A percentile compares a stretch with the other conserved stretches of the same genome.
Conservation (phyloP, 2,797 vertebrate genomes). For the Acipenser oxyrinchus region DNA sequence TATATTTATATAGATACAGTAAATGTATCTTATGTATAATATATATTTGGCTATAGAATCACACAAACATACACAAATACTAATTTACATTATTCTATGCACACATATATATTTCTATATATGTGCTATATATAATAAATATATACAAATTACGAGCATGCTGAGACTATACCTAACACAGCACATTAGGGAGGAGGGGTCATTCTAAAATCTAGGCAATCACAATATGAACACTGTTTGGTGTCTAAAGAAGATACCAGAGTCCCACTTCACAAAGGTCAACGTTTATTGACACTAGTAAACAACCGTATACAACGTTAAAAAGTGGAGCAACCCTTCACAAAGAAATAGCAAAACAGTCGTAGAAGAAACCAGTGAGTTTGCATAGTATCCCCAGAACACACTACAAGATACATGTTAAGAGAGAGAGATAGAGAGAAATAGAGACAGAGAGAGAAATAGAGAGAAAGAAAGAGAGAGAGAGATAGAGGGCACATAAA, state of each 20-base stretch:
- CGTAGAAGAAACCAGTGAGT: constrained; percentile 23
- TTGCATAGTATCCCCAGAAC: constrained; percentile 23
- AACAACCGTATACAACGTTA: constrained; percentile 65
- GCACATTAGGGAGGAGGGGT: constrained; percentile 15
- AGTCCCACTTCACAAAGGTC: constrained; percentile 63
- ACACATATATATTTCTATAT: constrained; percentile 4
- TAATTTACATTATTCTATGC: constrained; percentile 8
- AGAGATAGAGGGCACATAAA: no score
- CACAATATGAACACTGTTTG: constrained; percentile 11
- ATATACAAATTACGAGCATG: constrained; percentile 13
- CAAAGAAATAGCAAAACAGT: constrained; percentile 54
- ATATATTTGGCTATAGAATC: not conserved
- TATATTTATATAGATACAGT: no score
- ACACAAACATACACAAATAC: constrained; percentile 10
- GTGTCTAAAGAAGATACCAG: constrained; percentile 39
- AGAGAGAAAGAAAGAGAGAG: no score
- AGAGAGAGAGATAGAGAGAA: constrained; percentile 13
- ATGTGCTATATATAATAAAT: constrained; percentile 5
- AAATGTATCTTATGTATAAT: no score
- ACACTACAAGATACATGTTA: constrained; percentile 36
- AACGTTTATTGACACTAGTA: constrained; percentile 86
- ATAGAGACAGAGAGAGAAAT: constrained; percentile 17
- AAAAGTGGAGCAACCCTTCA: constrained; percentile 50
- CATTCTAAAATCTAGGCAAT: constrained; percentile 14
- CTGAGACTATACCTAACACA: constrained; percentile 11